A percentile compares a stretch with the other conserved stretches of the same genome.
Evolutionary conservation across 2,113 vertebrate species (phyloP).

Genomic region (Atractosteus spatula): DNA sequence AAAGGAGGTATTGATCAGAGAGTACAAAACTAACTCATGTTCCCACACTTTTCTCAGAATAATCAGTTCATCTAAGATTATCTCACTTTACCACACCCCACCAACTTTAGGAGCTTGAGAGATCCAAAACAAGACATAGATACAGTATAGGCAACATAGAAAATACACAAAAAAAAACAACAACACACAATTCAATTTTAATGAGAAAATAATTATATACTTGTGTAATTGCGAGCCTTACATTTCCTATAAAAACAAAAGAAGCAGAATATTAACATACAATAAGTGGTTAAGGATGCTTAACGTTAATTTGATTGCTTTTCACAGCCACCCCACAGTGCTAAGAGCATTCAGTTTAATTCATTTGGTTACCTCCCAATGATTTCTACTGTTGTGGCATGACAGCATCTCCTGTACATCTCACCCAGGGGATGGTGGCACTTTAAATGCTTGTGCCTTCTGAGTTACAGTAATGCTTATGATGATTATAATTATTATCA

Average conservation of each 20-base stretch:
- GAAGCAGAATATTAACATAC: slow-evolving; percentile 80
- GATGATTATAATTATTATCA: slow-evolving; percentile 44
- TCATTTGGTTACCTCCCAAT: slow-evolving; percentile 23
- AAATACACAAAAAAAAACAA: slow-evolving; percentile 33
- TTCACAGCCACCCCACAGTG: slow-evolving; percentile 37
- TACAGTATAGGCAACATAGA: neutral
- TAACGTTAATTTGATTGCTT: slow-evolving; percentile 41
- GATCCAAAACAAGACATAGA: neutral
- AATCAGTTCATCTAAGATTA: no score
- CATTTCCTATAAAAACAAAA: slow-evolving; percentile 83
- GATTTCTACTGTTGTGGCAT: neutral
- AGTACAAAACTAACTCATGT: no score
- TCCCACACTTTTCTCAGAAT: no score
- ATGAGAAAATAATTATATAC: slow-evolving; percentile 97
- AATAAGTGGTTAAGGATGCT: slow-evolving; percentile 79
- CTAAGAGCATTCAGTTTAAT: neutral
- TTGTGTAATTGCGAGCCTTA: slow-evolving; percentile 81
- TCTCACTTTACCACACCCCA: no score
- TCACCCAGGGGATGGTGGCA: neutral
- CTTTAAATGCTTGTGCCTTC: slow-evolving; percentile 24
- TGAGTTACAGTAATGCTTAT: slow-evolving; percentile 53
- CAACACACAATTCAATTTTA: slow-evolving; percentile 78
- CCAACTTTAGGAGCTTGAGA: neutral
- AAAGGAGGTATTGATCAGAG: no score
- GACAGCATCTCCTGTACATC: slow-evolving; percentile 9